These are phyloP conservation scores for Cosmia trapezina DNA, from an alignment of 2,888 invertebrate species.

Conservation along the genomic window DNA sequence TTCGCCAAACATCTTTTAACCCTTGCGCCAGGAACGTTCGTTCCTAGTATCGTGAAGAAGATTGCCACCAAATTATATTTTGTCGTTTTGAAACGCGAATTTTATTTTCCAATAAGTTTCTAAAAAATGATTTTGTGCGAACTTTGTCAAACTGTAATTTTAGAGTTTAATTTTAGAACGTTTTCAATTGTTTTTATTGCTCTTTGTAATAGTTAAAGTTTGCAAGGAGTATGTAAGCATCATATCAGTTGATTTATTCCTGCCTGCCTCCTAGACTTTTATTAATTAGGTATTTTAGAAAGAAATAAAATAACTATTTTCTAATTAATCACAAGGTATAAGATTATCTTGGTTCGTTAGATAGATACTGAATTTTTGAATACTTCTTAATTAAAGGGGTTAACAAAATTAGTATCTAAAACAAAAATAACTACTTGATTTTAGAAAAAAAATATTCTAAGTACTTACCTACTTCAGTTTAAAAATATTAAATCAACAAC, in stretches of 20 bases:
- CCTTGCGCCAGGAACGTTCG: background rate
- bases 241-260: background rate
- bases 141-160: background rate
- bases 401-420: background rate
- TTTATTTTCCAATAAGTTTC: slow-evolving; percentile 23
- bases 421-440: background rate
- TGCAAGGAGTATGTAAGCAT: background rate
- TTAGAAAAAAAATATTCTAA: background rate
- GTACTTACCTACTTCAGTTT: background rate
- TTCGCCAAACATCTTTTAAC: slow-evolving; percentile 32
- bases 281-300: background rate
- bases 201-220: background rate
- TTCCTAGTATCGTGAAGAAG: slow-evolving; percentile 32
- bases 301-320: background rate
- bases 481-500: background rate
- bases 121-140: background rate
- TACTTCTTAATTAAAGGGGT: background rate
- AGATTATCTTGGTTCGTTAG: background rate
- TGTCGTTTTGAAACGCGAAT: slow-evolving; percentile 36
- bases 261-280: background rate
- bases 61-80: slow-evolving; percentile 46
- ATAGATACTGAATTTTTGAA: background rate
- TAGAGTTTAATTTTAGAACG: background rate
- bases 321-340: background rate
- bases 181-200: background rate